phyloP scores from a whole-genome alignment of 1,140 invertebrate genomes.

The Drosophila ercepeae region DNA sequence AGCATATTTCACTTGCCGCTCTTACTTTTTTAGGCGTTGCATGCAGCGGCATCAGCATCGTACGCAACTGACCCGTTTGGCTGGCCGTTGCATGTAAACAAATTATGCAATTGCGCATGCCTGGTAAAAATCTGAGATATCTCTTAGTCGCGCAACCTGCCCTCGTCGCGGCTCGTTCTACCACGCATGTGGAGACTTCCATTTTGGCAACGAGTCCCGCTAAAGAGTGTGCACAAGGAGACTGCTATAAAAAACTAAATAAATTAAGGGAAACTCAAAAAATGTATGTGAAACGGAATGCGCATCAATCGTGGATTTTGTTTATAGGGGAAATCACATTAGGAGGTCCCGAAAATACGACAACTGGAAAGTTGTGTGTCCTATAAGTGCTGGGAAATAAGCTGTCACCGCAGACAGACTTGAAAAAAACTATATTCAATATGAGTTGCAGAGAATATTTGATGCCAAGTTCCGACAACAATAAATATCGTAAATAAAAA shows the following conservation, averaged over 20 bases:
- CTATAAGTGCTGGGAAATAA: too few species aligned
- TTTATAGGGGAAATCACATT: too few species aligned
- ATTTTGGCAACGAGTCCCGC: not conserved
- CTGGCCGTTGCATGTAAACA: conserved; percentile 67
- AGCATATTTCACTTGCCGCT: conserved; percentile 68
- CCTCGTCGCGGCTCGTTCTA: not conserved
- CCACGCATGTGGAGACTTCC: not conserved
- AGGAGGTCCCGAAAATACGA: too few species aligned
- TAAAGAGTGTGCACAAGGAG: not conserved
- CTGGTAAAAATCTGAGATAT: conserved; percentile 37
- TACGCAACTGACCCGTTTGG: conserved; percentile 78
- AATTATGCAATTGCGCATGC: conserved; percentile 74
- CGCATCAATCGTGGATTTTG: not conserved
- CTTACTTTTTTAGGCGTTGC: conserved; percentile 50
- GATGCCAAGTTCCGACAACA: too few species aligned
- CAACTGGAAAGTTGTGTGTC: too few species aligned
- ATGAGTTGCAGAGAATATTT: too few species aligned
- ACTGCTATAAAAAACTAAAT: not conserved
- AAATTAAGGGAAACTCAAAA: not conserved
- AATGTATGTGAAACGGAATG: not conserved
- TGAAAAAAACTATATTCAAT: too few species aligned
- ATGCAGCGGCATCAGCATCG: conserved; percentile 40
- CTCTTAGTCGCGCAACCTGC: conserved; percentile 10
- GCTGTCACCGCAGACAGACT: too few species aligned
- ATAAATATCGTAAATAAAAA: too few species aligned